Evolutionary conservation across 2,113 vertebrate genomes (phyloP).

Genomic region (Furnarius figulus): DNA sequence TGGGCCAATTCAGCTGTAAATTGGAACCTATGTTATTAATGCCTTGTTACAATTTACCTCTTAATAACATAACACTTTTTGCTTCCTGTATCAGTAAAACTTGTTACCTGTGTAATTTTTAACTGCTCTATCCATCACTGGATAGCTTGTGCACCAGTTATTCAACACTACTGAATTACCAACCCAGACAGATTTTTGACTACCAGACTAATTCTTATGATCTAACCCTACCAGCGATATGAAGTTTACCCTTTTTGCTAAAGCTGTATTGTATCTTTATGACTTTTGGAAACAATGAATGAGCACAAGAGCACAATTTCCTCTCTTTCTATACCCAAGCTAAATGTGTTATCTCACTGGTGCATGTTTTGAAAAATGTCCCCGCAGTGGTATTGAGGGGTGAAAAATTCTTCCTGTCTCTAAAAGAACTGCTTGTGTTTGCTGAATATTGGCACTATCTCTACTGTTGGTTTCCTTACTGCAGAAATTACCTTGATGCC

Average conservation of each 20-base stretch:
- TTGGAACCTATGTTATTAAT: background rate
- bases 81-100: background rate
- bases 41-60: background rate
- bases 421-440: constrained; percentile 15
- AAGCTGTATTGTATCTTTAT: background rate
- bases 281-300: background rate
- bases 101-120: background rate
- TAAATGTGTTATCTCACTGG: constrained; percentile 39
- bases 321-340: constrained; percentile 1
- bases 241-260: background rate
- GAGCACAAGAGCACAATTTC: constrained; percentile 9
- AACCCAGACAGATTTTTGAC: background rate
- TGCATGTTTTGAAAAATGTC: constrained; percentile 26
- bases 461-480: constrained; percentile 38
- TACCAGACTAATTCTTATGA: background rate
- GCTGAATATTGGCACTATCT: constrained; percentile 18
- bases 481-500: constrained; percentile 38
- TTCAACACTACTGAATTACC: background rate
- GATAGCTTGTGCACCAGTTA: background rate
- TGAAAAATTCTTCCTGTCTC: constrained; percentile 29
- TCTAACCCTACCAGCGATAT: background rate
- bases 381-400: background rate
- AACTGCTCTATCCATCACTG: background rate
- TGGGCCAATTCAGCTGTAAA: background rate
- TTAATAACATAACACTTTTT: background rate